These are phyloP conservation scores for Zygogramma bicolorata DNA, from an alignment of 2,888 invertebrate genomes.

Conservation along the genomic window DNA sequence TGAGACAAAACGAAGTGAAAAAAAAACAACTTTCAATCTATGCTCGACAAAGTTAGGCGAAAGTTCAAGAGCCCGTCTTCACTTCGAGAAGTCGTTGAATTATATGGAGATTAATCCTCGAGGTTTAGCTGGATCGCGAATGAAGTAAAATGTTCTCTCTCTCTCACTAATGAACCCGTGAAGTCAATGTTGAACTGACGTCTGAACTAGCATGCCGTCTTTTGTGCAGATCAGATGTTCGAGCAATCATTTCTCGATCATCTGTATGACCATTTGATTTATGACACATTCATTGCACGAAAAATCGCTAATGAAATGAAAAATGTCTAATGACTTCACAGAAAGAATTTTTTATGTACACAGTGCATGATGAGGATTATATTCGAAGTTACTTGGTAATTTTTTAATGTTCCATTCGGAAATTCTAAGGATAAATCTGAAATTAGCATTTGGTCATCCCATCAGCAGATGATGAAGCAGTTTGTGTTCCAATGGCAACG, in stretches of 20 bases:
- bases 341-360: no score
- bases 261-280: no score
- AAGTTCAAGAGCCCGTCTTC: conserved; percentile 6
- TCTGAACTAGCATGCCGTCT: neutral
- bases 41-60: neutral
- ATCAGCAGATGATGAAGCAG: no score
- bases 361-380: no score
- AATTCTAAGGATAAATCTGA: no score
- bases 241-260: no score
- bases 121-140: conserved; percentile 15
- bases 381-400: no score
- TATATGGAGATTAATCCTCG: conserved; percentile 29
- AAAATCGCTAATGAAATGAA: neutral
- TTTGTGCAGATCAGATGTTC: neutral
- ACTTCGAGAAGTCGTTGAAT: neutral
- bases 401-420: no score
- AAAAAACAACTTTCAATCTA: neutral
- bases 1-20: neutral
- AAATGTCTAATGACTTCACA: no score
- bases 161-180: no score
- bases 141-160: conserved; percentile 2
- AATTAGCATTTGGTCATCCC: no score
- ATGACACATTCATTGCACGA: neutral
- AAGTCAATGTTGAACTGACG: neutral
- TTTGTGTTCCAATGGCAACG: no score